Evolutionary conservation across 2,888 invertebrate genomes (phyloP).

Genomic region (Furcula furcula): DNA sequence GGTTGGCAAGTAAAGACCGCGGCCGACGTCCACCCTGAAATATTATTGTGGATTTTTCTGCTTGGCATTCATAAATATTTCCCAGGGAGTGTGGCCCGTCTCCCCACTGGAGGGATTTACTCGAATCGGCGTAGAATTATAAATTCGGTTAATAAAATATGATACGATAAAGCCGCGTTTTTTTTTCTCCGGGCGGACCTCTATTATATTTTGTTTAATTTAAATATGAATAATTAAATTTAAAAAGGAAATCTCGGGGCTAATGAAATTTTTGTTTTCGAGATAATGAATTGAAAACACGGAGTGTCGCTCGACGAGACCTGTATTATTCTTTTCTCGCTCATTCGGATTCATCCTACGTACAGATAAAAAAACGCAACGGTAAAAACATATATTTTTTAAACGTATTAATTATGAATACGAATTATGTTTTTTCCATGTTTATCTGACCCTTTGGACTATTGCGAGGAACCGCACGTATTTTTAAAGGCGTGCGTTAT

Average conservation of each 20-base stretch:
- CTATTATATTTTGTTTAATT: conserved; percentile 82
- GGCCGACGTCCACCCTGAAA: conserved; percentile 74
- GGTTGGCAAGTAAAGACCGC: conserved; percentile 75
- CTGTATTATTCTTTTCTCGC: conserved; percentile 75
- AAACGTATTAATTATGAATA: conserved; percentile 73
- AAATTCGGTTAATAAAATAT: conserved; percentile 82
- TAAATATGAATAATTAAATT: conserved; percentile 82
- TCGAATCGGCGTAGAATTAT: conserved; percentile 78
- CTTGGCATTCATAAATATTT: conserved; percentile 80
- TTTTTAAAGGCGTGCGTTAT: conserved; percentile 43
- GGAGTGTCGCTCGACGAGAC: conserved; percentile 53
- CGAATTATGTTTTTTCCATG: conserved; percentile 60
- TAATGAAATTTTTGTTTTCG: conserved; percentile 81
- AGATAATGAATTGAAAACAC: conserved; percentile 82
- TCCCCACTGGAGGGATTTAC: conserved; percentile 52
- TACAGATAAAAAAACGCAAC: conserved; percentile 50
- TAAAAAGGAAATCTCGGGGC: conserved; percentile 78
- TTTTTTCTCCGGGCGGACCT: conserved; percentile 62
- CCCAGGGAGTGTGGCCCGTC: conserved; percentile 46
- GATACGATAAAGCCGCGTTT: conserved; percentile 78
- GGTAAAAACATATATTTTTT: conserved; percentile 50
- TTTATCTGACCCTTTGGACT: conserved; percentile 59
- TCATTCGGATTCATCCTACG: conserved; percentile 74
- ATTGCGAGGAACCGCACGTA: conserved; percentile 41
- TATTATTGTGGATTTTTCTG: conserved; percentile 82